Evolutionary conservation across 2,113 vertebrate genomes (phyloP), one percentile per base, ranked within the genome.

Genomic region (Nothoprocta perdicaria): DNA sequence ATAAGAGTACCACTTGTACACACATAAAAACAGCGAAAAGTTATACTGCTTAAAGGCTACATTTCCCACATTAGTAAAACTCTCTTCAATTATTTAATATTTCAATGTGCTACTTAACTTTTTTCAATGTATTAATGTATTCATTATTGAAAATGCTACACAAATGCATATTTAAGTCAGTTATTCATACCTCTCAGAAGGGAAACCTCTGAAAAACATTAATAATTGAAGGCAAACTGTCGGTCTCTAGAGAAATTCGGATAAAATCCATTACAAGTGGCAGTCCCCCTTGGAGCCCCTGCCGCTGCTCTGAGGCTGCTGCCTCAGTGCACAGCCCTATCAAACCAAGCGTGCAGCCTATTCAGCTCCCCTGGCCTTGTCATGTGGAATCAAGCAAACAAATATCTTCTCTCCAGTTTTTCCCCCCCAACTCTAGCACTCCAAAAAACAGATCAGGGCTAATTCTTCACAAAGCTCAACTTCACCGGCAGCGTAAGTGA

Each of bases 331-430:
- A 58, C 92, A 96, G 96, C 95, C 94, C 93, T 95, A 95, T 85
- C 95, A 97, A 95, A 82, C 95, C 95, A 86, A 96, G 62, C 95
- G 63, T 95, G 33, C 84, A 90, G 95, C 5, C 95, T 96, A 41
- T 63, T 88, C 96, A 97, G 94, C 96, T 92, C 95, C 96, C 96
- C 96, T 92, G 97, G 94, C 92, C 88, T 96, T 97, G 96, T 96
- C 97, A 97, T 97, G 96, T 96, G 94, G 96, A 96, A 97, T 97
- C 95, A 97, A 90, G 94, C 95, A 97, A 97, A 96, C 96, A 96
- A 96, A 94, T 90, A 85, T 95, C 96, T 95, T 60, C 95, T 94
- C 91, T 94, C 90, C 78, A 12, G 48, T 23, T 43, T 89, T 84
- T 66, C 61, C 80, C 61, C 80, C 89, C 81, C 77, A 45, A 33